Base-by-base conservation (phyloP, 2,888 invertebrate genomes). In the Pyralis farinalis region DNA sequence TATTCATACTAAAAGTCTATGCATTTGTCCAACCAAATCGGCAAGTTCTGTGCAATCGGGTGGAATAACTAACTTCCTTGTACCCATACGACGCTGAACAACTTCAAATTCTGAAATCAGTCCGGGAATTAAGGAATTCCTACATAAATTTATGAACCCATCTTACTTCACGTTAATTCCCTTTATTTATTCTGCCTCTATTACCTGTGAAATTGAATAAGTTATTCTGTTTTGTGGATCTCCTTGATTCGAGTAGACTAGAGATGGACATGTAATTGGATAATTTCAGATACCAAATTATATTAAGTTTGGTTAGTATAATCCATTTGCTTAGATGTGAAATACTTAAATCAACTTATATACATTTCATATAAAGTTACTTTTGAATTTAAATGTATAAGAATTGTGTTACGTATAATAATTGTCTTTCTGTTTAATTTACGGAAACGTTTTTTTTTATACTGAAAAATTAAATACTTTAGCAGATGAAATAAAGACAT, bases 41-140 rank as follows among this genome's bases (percentile, higher is more conserved):
- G 46, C 49, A 47, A 16, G 4, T n/a, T n/a, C n/a, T 52, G 51
- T 58, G 58, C 65, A 64, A 69, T 65, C 62, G 47, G 55, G 52
- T 59, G 76, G 76, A 74, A 80, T 81, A 81, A 71, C 59, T 44
- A 80, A 80, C 73, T 80, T 71, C 62, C 63, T 54, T 48, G 51
- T 61, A 68, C 65, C 63, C 65, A 62, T 58, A 62, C 67, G 60
- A 62, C 16, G 16, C 4, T 4, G 16, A 7, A 25, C 25, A 78
- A 83, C 75, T 80, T 78, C 73, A 83, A 82, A 79, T 78, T 82
- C 77, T 72, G 66, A 75, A 78, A 80, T 79, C 73, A 74, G 77
- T 75, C 76, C 53, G 57, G 63, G 72, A 71, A 74, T 81, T 77
- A 79, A 78, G 65, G 69, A 71, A 72, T 77, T 60, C 65, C 63